These are phyloP conservation scores for Perizoma affinitatum DNA, from an alignment of 2,888 invertebrate species.

Conservation along the genomic window DNA sequence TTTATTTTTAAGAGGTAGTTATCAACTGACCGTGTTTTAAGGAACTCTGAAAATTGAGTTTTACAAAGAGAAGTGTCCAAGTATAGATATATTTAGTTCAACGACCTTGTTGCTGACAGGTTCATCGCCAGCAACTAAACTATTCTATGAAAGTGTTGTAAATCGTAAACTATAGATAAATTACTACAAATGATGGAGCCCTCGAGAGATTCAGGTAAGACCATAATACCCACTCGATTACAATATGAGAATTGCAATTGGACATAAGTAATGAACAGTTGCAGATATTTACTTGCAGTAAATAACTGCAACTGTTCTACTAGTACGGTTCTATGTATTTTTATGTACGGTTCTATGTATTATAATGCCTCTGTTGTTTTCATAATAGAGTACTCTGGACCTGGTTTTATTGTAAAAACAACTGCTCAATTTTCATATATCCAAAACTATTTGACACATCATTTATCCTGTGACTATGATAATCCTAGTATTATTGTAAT, in stretches of 20 bases:
- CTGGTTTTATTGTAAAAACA: no score
- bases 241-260: neutral
- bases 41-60: constrained; percentile 49
- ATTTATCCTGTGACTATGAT: no score
- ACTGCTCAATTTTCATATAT: no score
- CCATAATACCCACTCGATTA: constrained; percentile 7
- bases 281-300: neutral
- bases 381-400: no score
- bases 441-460: no score
- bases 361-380: no score
- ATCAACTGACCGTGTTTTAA: constrained; percentile 45
- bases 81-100: constrained; percentile 83
- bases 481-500: no score
- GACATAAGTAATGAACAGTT: no score
- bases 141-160: constrained; percentile 77
- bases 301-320: no score
- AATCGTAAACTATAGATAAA: constrained; percentile 60
- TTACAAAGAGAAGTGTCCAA: constrained; percentile 57
- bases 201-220: constrained; percentile 80
- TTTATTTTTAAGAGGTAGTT: neutral
- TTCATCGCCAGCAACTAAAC: constrained; percentile 79
- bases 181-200: constrained; percentile 75
- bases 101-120: constrained; percentile 84
- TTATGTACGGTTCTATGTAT: no score
- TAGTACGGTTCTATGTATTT: no score